Evolutionary conservation across 2,113 vertebrate genomes (phyloP).

Genomic region (Cryptotis parvus): DNA sequence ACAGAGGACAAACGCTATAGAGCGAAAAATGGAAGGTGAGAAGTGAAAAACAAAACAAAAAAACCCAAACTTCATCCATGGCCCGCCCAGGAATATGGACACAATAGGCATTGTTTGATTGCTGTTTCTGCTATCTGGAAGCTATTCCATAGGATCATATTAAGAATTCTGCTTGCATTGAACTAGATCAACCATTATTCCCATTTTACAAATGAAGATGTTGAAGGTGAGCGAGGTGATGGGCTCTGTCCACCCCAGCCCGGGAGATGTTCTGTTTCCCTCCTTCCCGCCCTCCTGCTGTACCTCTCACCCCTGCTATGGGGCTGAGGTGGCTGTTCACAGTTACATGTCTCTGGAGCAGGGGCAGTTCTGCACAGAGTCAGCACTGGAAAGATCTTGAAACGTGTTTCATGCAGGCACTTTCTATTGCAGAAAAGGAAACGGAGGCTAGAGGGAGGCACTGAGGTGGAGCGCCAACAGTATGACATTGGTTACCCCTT

Average conservation of each 20-base stretch:
- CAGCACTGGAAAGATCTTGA: background rate
- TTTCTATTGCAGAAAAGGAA: slow-evolving; percentile 20
- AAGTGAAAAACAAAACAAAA: background rate
- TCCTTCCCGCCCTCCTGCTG: background rate
- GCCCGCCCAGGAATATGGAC: slow-evolving; percentile 4
- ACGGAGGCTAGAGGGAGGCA: slow-evolving; percentile 28
- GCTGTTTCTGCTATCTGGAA: background rate
- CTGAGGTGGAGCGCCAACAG: background rate
- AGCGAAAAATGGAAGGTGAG: slow-evolving; percentile 27
- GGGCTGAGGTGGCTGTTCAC: background rate
- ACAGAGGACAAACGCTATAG: background rate
- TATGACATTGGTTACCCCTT: background rate
- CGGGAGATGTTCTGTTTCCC: no score
- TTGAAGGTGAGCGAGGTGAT: background rate
- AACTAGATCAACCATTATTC: background rate
- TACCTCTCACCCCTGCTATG: background rate
- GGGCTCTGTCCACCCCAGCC: no score
- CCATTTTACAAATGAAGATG: background rate
- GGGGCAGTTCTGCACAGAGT: background rate
- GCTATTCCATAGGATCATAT: background rate
- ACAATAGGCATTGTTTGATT: slow-evolving; percentile 1
- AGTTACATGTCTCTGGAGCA: background rate
- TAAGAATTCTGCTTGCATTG: background rate
- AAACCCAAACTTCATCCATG: slow-evolving; percentile 3
- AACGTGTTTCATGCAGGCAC: slow-evolving; percentile 9